Conservation (phyloP, 2,113 vertebrate genomes). For the Percopsis transmontana region DNA sequence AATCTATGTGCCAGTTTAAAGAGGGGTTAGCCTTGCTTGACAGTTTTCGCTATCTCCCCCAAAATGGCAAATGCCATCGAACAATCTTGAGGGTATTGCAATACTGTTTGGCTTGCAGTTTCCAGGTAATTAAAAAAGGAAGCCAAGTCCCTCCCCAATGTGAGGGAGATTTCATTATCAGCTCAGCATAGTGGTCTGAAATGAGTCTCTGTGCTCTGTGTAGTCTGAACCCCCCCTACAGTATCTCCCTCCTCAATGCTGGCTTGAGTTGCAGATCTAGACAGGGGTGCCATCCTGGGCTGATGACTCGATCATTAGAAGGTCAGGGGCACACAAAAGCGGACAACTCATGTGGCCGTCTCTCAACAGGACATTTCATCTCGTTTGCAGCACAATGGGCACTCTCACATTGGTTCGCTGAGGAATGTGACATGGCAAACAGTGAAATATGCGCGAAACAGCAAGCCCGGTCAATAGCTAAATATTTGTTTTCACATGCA, state of each 20-base stretch:
- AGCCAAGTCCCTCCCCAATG: slow-evolving; percentile 51
- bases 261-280: slow-evolving; percentile 59
- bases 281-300: slow-evolving; percentile 46
- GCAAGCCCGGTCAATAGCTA: slow-evolving; percentile 15
- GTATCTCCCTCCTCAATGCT: slow-evolving; percentile 49
- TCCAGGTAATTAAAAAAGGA: slow-evolving; percentile 72
- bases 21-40: slow-evolving; percentile 53
- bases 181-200: slow-evolving; percentile 52
- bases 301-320: slow-evolving; percentile 64
- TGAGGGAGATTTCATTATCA: slow-evolving; percentile 71
- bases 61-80: slow-evolving; percentile 57
- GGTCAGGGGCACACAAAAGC: slow-evolving; percentile 63
- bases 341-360: slow-evolving; percentile 58
- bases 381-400: slow-evolving; percentile 73
- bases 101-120: slow-evolving; percentile 63
- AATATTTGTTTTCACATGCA: slow-evolving; percentile 53
- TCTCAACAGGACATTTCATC: slow-evolving; percentile 72
- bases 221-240: slow-evolving; percentile 52
- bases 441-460: slow-evolving; percentile 60
- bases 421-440: slow-evolving; percentile 46
- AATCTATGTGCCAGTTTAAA: slow-evolving; percentile 59
- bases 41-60: slow-evolving; percentile 52
- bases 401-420: slow-evolving; percentile 51
- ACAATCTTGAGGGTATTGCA: slow-evolving; percentile 33
- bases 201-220: slow-evolving; percentile 39